Conservation (phyloP, 30 jellyfish, hydroid and myxozoan species). For the Aurelia aurita region DNA sequence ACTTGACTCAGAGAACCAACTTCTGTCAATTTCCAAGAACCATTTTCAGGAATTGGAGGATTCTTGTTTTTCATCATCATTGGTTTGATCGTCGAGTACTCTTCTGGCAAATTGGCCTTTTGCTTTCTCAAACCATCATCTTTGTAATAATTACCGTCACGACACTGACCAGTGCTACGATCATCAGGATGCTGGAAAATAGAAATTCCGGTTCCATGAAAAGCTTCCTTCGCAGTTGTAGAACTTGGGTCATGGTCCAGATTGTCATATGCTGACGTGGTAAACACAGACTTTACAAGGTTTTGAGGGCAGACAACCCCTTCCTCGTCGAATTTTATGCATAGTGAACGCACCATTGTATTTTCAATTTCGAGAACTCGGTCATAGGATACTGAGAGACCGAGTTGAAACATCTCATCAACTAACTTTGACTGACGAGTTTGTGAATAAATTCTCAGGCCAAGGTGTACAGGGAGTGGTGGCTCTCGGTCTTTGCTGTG, state of each 20-base stretch:
- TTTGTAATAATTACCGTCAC: slow-evolving; percentile 33
- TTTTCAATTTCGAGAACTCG: slow-evolving; percentile 51
- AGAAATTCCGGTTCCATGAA: slow-evolving; percentile 70
- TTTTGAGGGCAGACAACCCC: slow-evolving; percentile 50
- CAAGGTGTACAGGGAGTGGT: slow-evolving; percentile 48
- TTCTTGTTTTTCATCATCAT: slow-evolving; percentile 44
- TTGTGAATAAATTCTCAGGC: slow-evolving; percentile 30
- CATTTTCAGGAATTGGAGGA: slow-evolving; percentile 18
- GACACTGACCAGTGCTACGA: slow-evolving; percentile 18
- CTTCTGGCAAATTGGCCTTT: slow-evolving; percentile 58
- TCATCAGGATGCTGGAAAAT: slow-evolving; percentile 63
- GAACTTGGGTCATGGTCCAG: slow-evolving; percentile 56
- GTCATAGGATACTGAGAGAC: slow-evolving; percentile 51
- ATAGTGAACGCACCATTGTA: slow-evolving; percentile 5
- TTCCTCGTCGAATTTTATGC: slow-evolving; percentile 16
- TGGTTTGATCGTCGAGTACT: slow-evolving; percentile 30
- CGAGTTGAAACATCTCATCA: slow-evolving; percentile 42
- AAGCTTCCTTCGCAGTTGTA: slow-evolving; percentile 41
- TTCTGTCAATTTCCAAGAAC: slow-evolving; percentile 40
- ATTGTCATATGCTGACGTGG: slow-evolving; percentile 58
- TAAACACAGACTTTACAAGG: slow-evolving; percentile 25
- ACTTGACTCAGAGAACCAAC: slow-evolving; percentile 21
- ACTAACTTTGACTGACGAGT: slow-evolving; percentile 35
- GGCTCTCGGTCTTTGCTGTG: slow-evolving; percentile 53
- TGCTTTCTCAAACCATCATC: slow-evolving; percentile 46